Evolutionary conservation across 2,113 vertebrate genomes (phyloP).

Genomic region (Siniperca chuatsi): DNA sequence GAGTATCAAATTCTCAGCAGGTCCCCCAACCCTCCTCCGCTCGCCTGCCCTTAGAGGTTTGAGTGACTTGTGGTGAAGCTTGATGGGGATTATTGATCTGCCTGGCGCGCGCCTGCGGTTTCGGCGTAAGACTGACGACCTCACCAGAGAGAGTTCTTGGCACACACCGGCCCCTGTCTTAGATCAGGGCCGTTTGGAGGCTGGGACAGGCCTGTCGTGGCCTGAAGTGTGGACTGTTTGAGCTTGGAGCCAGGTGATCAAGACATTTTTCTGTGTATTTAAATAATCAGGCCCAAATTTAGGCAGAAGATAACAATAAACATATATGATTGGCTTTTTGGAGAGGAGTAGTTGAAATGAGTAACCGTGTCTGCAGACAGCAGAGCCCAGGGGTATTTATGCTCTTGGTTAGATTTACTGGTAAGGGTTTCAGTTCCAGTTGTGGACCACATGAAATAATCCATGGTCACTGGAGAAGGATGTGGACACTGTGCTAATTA

Average conservation of each 20-base stretch:
- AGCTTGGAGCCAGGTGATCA: slow-evolving; percentile 64
- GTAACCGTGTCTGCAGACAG: slow-evolving; percentile 67
- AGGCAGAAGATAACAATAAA: slow-evolving; percentile 73
- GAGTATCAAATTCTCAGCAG: slow-evolving; percentile 72
- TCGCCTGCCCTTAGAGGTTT: slow-evolving; percentile 67
- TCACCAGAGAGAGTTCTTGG: slow-evolving; percentile 81
- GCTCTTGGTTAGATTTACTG: slow-evolving; percentile 65
- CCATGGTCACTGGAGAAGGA: slow-evolving; percentile 77
- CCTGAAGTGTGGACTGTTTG: slow-evolving; percentile 36
- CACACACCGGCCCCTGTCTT: slow-evolving; percentile 40
- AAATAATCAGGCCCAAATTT: slow-evolving; percentile 63
- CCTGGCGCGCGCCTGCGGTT: slow-evolving; percentile 84
- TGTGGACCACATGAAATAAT: slow-evolving; percentile 78
- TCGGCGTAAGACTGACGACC: slow-evolving; percentile 77
- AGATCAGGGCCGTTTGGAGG: slow-evolving; percentile 46
- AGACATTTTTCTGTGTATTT: slow-evolving; percentile 52
- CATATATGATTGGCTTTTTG: slow-evolving; percentile 69
- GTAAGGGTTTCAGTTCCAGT: slow-evolving; percentile 70
- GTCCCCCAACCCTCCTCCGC: slow-evolving; percentile 49
- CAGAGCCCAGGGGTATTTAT: slow-evolving; percentile 61
- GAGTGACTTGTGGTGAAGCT: slow-evolving; percentile 81
- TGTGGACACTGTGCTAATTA: slow-evolving; percentile 81
- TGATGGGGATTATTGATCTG: slow-evolving; percentile 84
- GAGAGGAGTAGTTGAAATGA: slow-evolving; percentile 49
- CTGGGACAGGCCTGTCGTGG: slow-evolving; percentile 42